These are phyloP conservation scores for Zophobas morio DNA, from an alignment of 1,140 invertebrate genomes.

Conservation along the genomic window DNA sequence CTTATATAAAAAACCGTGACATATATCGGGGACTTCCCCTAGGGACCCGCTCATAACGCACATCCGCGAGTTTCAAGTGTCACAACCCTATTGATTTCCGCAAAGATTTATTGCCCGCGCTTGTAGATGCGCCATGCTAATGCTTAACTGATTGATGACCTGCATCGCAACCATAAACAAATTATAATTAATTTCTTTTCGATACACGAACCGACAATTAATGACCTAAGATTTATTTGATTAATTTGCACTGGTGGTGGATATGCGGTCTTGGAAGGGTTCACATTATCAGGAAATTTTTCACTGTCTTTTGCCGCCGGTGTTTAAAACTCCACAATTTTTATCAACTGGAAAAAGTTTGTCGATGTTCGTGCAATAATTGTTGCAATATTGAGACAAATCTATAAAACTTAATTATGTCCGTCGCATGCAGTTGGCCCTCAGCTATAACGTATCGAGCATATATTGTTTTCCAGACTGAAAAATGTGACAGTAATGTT, in stretches of 20 bases:
- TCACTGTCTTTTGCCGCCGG: too few species aligned
- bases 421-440: too few species aligned
- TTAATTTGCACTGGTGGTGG: background rate
- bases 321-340: too few species aligned
- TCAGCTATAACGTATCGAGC: too few species aligned
- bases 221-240: slow-evolving; percentile 34
- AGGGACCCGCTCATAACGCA: slow-evolving; percentile 44
- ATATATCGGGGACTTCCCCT: slow-evolving; percentile 37
- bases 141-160: slow-evolving; percentile 49
- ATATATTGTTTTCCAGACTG: too few species aligned
- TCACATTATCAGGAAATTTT: too few species aligned
- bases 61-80: slow-evolving; percentile 46
- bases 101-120: slow-evolving; percentile 49
- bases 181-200: slow-evolving; percentile 54
- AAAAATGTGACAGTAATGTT: too few species aligned
- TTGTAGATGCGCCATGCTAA: slow-evolving; percentile 47
- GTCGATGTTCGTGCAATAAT: too few species aligned
- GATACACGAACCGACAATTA: slow-evolving; percentile 18
- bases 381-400: too few species aligned
- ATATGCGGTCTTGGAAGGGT: too few species aligned
- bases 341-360: too few species aligned
- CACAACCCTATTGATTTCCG: slow-evolving; percentile 52
- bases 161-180: slow-evolving; percentile 51
- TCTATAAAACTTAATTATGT: too few species aligned
- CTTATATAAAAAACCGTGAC: slow-evolving; percentile 47